These are phyloP conservation scores for Scyliorhinus canicula DNA, from an alignment of 2,797 vertebrate genomes.

Conservation along the genomic window DNA sequence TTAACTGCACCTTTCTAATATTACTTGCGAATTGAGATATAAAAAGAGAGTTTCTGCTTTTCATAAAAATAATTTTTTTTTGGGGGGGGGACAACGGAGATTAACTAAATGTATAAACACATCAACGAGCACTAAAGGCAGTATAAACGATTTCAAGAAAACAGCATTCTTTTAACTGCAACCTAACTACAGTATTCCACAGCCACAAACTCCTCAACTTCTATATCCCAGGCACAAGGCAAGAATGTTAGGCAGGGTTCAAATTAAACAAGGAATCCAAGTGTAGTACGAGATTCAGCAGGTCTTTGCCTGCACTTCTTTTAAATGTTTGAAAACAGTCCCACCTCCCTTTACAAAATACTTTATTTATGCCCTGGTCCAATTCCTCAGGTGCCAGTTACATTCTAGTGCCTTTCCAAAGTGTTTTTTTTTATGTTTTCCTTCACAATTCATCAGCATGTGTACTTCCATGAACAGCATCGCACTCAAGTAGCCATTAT, in stretches of 20 bases:
- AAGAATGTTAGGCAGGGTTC: background rate
- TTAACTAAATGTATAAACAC: background rate
- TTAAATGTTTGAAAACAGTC: background rate
- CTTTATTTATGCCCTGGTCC: background rate
- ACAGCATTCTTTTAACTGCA: no score
- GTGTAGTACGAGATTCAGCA: background rate
- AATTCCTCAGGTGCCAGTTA: background rate
- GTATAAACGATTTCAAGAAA: background rate
- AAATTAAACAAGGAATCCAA: background rate
- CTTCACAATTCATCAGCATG: no score
- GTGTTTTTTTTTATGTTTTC: no score
- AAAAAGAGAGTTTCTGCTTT: background rate
- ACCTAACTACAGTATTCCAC: no score
- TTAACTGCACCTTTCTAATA: background rate
- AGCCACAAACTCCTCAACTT: no score
- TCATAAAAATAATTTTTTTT: background rate
- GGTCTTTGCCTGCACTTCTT: background rate
- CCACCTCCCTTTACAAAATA: background rate
- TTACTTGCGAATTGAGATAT: background rate
- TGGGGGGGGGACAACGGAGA: background rate
- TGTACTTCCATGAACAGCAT: no score
- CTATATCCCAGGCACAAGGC: no score
- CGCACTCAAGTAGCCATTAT: no score
- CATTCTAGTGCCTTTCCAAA: no score
- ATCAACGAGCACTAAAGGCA: background rate